Conservation (phyloP, 1,140 invertebrate genomes). For the Drosophila sp. region DNA sequence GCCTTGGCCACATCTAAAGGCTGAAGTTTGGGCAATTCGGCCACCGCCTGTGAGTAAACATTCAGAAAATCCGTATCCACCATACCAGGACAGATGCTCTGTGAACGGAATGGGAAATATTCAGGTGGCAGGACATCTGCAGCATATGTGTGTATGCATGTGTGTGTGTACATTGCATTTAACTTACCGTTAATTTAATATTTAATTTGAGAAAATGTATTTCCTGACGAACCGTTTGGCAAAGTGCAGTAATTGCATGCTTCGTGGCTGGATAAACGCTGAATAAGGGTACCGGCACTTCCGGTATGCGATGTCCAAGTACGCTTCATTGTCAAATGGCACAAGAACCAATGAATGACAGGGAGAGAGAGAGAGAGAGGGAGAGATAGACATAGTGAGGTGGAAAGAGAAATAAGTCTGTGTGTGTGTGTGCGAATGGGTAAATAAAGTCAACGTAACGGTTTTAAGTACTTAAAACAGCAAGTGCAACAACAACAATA, state of each 20-base stretch:
- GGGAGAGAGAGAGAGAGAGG: conserved; percentile 4
- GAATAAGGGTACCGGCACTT: conserved; percentile 83
- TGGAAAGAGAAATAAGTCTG: neutral
- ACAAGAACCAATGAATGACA: conserved; percentile 9
- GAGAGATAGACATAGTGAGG: conserved; percentile 27
- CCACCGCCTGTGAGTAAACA: conserved; percentile 77
- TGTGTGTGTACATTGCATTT: conserved; percentile 70
- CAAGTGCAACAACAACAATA: conserved; percentile 44
- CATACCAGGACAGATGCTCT: conserved; percentile 86
- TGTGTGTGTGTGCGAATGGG: conserved; percentile 22
- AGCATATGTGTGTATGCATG: conserved; percentile 18
- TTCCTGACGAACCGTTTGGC: conserved; percentile 86
- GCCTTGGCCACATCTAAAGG: conserved; percentile 84
- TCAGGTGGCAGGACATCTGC: conserved; percentile 4
- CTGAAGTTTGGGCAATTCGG: conserved; percentile 82
- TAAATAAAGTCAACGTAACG: conserved; percentile 78
- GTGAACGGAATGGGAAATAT: conserved; percentile 37
- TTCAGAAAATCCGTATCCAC: conserved; percentile 85
- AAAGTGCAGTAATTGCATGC: conserved; percentile 85
- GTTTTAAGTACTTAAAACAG: conserved; percentile 72
- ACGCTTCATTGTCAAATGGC: conserved; percentile 76
- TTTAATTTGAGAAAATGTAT: conserved; percentile 84
- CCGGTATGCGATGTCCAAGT: conserved; percentile 84
- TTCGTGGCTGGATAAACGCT: conserved; percentile 86
- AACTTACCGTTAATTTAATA: conserved; percentile 84